Percentiles rank a stretch among this genome's conserved stretches.
Evolutionary conservation across 2,113 vertebrate species (phyloP).

Genomic region (Enhydra lutris): DNA sequence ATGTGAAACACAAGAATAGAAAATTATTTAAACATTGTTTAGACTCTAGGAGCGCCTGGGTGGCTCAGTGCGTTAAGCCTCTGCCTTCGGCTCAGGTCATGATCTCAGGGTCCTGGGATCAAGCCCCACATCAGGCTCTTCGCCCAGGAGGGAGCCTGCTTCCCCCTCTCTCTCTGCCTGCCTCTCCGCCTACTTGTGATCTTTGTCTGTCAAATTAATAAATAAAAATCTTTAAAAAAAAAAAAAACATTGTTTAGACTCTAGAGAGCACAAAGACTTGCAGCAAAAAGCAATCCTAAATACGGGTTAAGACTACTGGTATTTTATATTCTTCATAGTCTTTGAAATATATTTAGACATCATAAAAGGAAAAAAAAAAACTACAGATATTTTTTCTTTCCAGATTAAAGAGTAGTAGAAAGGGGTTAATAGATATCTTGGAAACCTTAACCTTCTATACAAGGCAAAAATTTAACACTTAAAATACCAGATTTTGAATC

Average conservation of each 20-base stretch:
- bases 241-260: neutral
- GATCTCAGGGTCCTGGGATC: too few species aligned
- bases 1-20: neutral
- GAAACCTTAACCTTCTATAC: neutral
- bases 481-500: neutral
- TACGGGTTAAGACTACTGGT: neutral
- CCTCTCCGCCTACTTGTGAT: too few species aligned
- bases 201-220: too few species aligned
- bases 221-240: too few species aligned
- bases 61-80: too few species aligned
- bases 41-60: neutral
- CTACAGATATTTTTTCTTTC: neutral
- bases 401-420: neutral
- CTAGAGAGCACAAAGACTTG: neutral
- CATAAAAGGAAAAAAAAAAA: neutral
- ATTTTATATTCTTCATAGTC: slow-evolving; percentile 18
- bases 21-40: slow-evolving; percentile 26
- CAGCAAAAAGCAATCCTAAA: slow-evolving; percentile 32
- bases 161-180: too few species aligned
- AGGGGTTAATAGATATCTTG: neutral
- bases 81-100: too few species aligned
- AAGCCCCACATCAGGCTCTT: too few species aligned
- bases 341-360: slow-evolving; percentile 11
- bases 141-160: too few species aligned
- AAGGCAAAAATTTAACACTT: slow-evolving; percentile 1